Conservation (phyloP, 1,140 invertebrate species). For the Amphibalanus amphitrite region DNA sequence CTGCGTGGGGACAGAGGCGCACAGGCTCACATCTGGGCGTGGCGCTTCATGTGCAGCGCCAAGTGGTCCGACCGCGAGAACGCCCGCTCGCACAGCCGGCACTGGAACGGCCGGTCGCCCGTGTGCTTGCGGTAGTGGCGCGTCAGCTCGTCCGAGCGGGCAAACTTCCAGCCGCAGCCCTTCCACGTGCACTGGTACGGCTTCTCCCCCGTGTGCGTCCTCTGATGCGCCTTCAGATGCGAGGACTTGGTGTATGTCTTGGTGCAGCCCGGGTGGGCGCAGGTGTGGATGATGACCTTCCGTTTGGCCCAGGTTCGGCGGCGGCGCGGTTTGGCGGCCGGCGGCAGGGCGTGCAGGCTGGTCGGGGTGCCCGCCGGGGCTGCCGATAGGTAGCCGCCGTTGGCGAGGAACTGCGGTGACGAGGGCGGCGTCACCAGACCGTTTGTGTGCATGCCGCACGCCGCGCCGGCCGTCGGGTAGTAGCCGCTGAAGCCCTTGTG, state of each 20-base stretch:
- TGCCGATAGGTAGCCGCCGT: background rate
- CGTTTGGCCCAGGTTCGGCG: slow-evolving; percentile 13
- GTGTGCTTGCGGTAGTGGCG: slow-evolving; percentile 44
- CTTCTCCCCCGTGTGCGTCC: slow-evolving; percentile 47
- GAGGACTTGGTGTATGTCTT: slow-evolving; percentile 56
- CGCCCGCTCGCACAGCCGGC: slow-evolving; percentile 39
- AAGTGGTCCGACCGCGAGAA: slow-evolving; percentile 48
- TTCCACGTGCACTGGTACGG: slow-evolving; percentile 54
- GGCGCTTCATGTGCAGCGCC: slow-evolving; percentile 46
- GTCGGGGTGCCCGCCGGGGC: background rate
- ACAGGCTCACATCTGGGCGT: slow-evolving; percentile 24
- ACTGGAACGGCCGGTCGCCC: slow-evolving; percentile 42
- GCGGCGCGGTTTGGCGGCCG: slow-evolving; percentile 13
- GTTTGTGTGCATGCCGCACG: background rate
- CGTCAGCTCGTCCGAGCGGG: slow-evolving; percentile 66
- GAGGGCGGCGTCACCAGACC: slow-evolving; percentile 11
- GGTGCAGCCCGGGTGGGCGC: slow-evolving; percentile 40
- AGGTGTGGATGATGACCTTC: slow-evolving; percentile 35
- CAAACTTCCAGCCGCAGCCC: slow-evolving; percentile 71
- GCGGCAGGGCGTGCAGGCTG: slow-evolving; percentile 3
- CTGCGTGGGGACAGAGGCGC: too few relatives aligned
- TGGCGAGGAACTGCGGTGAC: slow-evolving; percentile 7
- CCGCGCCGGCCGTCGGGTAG: background rate
- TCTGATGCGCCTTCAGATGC: slow-evolving; percentile 46
- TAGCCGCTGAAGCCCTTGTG: background rate